Base-by-base conservation (phyloP, 2,797 vertebrate species). In the Notolabrus celidotus region DNA sequence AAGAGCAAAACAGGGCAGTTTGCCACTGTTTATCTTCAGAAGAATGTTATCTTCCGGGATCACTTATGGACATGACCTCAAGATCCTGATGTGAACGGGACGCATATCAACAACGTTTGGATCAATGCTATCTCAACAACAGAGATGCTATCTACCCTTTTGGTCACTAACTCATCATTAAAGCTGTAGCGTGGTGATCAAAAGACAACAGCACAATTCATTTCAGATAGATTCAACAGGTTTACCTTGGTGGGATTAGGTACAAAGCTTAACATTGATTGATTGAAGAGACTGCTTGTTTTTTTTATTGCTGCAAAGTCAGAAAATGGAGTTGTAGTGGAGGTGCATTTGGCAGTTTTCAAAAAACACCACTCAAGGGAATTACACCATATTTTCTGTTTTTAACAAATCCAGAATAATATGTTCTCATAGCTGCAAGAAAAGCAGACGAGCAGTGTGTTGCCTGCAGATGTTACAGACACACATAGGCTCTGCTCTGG, bases 21-120 rank as follows among this genome's bases (percentile, higher is more conserved):
- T 0, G 57, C 72, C 67, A 71, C 36, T 80, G 73, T 80, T 82
- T 83, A 70, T 69, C 64, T 79, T 55, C 20, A 46, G 34, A 46
- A 12, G 60, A 64, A 58, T 59, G 45, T 62, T 60, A 76, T 74
- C 54, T 73, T 74, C 53, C 19, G 15, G 45, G 29, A 76, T 54
- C 54, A 63, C n/a, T 57, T 66, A 76, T 49, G 55, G 51, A 74
- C 25, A 29, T 64, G 46, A 75, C 65, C 41, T 22, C 20, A 29
- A 58, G 9, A 43, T 23, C 12, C 42, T 16, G 22, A 16, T 29
- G 49, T 42, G 51, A 72, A 67, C 34, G 67, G 43, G 12, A 5
- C 10, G 25, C 36, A 51, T n/a, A 53, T 72, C 49, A 43, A 51
- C 55, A 58, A n/a, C n/a, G 53, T 43, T 0, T 1, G 12, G 50